Conservation (phyloP, 2,888 invertebrate species). For the Cataglyphis rosenhaueri region DNA sequence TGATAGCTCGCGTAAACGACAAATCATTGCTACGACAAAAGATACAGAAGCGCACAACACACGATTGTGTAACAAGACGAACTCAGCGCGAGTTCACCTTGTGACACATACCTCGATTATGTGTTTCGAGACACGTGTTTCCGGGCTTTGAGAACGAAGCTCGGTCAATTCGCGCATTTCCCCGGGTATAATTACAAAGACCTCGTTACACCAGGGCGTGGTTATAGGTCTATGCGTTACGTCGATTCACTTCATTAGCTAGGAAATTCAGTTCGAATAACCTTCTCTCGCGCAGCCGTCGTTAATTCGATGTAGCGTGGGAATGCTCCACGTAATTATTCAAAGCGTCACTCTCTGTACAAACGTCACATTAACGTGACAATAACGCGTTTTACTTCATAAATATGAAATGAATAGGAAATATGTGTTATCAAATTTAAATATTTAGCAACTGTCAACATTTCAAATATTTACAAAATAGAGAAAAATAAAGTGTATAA, state of each 20-base stretch:
- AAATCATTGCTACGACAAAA: conserved; percentile 12
- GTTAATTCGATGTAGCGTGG: conserved; percentile 23
- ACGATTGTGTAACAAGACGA: conserved; percentile 66
- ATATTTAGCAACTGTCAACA: not conserved
- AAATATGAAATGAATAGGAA: not conserved
- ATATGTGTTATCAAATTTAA: not conserved
- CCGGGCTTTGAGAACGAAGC: conserved; percentile 61
- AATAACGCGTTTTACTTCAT: conserved; percentile 16
- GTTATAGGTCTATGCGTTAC: conserved; percentile 35
- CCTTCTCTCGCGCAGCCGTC: not conserved
- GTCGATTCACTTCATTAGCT: conserved; percentile 68
- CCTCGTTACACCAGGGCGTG: conserved; percentile 56
- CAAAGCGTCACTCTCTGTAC: conserved; percentile 15
- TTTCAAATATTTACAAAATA: not conserved
- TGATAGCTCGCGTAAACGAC: conserved; percentile 2
- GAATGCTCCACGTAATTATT: conserved; percentile 31
- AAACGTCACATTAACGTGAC: conserved; percentile 3
- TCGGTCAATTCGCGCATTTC: conserved; percentile 36
- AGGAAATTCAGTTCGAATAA: conserved; percentile 54
- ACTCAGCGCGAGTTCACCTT: conserved; percentile 29
- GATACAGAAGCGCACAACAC: conserved; percentile 52
- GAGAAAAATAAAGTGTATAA: not conserved
- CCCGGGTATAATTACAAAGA: conserved; percentile 52
- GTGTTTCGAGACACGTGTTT: conserved; percentile 57
- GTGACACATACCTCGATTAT: conserved; percentile 55